Conservation (phyloP, 2,797 vertebrate species). For the Pseudochirops corinnae region DNA sequence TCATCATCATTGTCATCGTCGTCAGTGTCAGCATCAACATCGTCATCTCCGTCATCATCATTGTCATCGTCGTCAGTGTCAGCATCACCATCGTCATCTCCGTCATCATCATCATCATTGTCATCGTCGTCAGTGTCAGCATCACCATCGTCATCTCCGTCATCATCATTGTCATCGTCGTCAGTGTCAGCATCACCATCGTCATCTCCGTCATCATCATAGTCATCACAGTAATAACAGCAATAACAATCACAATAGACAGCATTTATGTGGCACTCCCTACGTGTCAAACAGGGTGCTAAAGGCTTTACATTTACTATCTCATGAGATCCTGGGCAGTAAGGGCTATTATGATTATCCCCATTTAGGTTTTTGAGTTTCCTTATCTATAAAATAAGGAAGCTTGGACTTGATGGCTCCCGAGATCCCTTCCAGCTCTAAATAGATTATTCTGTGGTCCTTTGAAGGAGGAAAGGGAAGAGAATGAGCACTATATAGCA, state of each 20-base stretch:
- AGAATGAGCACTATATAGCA: too few species aligned
- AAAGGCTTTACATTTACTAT: neutral
- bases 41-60: neutral
- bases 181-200: too few species aligned
- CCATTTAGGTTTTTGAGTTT: neutral
- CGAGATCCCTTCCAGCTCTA: neutral
- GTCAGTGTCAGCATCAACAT: too few species aligned
- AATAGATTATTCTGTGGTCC: neutral
- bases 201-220: neutral
- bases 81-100: too few species aligned
- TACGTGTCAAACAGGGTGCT: neutral
- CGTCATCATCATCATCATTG: neutral
- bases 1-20: too few species aligned
- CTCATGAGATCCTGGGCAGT: neutral
- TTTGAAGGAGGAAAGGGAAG: neutral
- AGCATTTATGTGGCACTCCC: neutral
- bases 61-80: too few species aligned
- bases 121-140: too few species aligned
- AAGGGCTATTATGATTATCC: neutral
- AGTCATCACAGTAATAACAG: neutral
- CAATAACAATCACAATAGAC: neutral
- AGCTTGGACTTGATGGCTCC: neutral
- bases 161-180: neutral
- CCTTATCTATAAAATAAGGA: neutral
- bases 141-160: neutral